Percentiles rank a stretch among this genome's conserved stretches.
Evolutionary conservation across 2,113 vertebrate species (phyloP).

Genomic region (Natator depressus): DNA sequence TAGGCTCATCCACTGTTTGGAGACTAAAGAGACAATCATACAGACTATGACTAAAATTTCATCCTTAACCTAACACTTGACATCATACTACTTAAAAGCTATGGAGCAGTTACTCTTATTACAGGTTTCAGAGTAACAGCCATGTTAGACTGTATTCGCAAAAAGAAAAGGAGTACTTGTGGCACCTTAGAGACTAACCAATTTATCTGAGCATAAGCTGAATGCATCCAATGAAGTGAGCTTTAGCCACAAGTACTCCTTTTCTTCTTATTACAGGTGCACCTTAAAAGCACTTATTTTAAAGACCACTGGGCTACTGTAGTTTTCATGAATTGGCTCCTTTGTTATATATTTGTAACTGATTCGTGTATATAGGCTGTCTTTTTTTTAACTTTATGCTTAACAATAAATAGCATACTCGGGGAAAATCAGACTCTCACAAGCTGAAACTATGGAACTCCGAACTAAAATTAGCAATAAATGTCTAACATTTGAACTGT

Average conservation of each 20-base stretch:
- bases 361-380: neutral
- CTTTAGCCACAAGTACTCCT: no score
- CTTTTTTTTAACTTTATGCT: neutral
- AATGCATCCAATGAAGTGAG: no score
- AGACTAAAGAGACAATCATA: neutral
- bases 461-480: neutral
- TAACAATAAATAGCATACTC: neutral
- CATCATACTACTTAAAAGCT: neutral
- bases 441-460: neutral
- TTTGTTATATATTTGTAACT: neutral
- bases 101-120: slow-evolving; percentile 13
- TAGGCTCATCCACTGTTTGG: neutral
- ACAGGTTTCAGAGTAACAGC: neutral
- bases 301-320: neutral
- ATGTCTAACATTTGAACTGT: neutral
- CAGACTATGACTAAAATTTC: neutral
- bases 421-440: neutral
- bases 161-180: no score
- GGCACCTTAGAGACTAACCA: no score
- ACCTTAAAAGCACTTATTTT: neutral
- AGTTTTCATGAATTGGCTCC: neutral
- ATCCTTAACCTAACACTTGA: slow-evolving; percentile 27
- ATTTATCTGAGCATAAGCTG: no score
- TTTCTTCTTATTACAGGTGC: neutral
- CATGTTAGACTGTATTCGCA: no score